phyloP scores from a whole-genome alignment of 2,797 vertebrate species.

The Coranthus polyacanthus region DNA sequence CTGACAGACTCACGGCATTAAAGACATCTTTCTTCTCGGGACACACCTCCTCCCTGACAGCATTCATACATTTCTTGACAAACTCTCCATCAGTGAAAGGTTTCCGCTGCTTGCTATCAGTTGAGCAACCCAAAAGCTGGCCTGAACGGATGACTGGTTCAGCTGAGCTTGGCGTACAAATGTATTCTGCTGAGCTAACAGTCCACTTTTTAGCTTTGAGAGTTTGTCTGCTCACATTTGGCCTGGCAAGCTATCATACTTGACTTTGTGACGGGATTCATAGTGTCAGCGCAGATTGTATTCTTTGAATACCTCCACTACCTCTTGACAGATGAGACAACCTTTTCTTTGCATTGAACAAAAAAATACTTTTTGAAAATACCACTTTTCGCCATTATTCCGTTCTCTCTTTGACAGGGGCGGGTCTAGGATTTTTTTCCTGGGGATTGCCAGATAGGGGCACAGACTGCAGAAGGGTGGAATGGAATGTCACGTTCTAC shows the following conservation, averaged over 20 bases:
- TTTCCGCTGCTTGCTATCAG: too few relatives aligned
- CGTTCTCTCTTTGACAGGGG: neutral
- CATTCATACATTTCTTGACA: too few relatives aligned
- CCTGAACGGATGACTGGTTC: too few relatives aligned
- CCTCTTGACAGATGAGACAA: conserved; percentile 43
- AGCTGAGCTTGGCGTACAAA: conserved; percentile 40
- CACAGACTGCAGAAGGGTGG: too few relatives aligned
- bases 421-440: too few relatives aligned
- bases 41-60: too few relatives aligned
- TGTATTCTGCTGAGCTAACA: conserved; percentile 32
- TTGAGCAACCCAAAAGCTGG: too few relatives aligned
- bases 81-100: too few relatives aligned
- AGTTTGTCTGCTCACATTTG: conserved; percentile 46
- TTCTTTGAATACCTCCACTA: conserved; percentile 33
- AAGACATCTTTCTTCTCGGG: too few relatives aligned
- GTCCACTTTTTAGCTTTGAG: conserved; percentile 47
- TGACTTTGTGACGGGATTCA: conserved; percentile 31
- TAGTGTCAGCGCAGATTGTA: conserved; percentile 22
- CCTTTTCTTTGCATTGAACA: conserved; percentile 46
- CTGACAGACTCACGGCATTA: too few relatives aligned
- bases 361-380: conserved; percentile 14
- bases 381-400: neutral
- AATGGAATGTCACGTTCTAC: too few relatives aligned
- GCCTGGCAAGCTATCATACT: conserved; percentile 45
- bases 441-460: too few relatives aligned